These are phyloP conservation scores for Drosophila nigrodunni DNA, from an alignment of 1,140 invertebrate genomes.

Conservation along the genomic window DNA sequence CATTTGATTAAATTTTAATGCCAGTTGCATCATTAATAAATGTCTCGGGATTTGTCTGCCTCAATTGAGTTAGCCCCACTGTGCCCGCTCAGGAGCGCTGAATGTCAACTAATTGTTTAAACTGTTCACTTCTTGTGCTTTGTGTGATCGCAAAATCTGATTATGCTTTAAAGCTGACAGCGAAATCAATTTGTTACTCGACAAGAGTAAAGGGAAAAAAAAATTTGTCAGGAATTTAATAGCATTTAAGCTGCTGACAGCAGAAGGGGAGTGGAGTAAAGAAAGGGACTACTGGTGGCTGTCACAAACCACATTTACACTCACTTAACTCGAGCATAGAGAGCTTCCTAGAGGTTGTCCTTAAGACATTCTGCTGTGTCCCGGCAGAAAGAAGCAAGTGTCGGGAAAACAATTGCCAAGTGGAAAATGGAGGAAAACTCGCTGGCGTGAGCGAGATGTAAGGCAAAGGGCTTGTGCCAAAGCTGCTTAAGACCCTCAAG, in stretches of 20 bases:
- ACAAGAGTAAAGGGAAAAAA: conserved; percentile 45
- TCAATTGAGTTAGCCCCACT: conserved; percentile 69
- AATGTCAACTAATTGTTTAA: conserved; percentile 64
- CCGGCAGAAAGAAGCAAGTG: conserved; percentile 32
- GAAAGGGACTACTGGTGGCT: neutral
- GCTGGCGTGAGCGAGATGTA: neutral
- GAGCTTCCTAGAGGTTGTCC: conserved; percentile 46
- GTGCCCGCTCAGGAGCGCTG: conserved; percentile 1
- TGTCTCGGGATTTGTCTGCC: conserved; percentile 48
- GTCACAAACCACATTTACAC: conserved; percentile 72
- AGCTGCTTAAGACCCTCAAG: conserved; percentile 75
- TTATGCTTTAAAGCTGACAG: conserved; percentile 44
- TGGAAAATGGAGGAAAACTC: conserved; percentile 26
- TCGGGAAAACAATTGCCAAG: conserved; percentile 70
- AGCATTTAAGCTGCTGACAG: conserved; percentile 72
- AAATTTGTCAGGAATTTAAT: conserved; percentile 79
- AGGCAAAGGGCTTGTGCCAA: conserved; percentile 59
- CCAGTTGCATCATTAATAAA: conserved; percentile 76
- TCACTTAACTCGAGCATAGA: conserved; percentile 67
- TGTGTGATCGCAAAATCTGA: conserved; percentile 48
- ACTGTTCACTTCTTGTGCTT: conserved; percentile 10
- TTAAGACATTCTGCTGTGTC: conserved; percentile 12
- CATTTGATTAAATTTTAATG: conserved; percentile 81
- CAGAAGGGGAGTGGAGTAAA: conserved; percentile 7
- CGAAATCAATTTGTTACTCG: conserved; percentile 65